phyloP scores from a whole-genome alignment of 2,888 invertebrate species.

The Tenthredo notha region DNA sequence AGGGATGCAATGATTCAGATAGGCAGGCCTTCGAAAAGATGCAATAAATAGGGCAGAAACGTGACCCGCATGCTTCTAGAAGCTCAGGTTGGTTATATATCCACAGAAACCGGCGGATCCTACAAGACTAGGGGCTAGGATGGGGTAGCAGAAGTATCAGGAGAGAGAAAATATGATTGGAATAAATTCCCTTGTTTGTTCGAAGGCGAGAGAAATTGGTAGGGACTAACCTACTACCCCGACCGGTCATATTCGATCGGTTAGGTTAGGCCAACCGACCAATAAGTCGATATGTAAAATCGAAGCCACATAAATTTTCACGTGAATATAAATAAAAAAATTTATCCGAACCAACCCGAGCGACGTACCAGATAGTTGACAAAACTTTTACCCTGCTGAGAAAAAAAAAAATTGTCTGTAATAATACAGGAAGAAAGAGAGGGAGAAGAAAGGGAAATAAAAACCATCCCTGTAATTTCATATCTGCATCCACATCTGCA shows the following conservation, averaged over 20 bases:
- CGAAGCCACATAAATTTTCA: constrained; percentile 44
- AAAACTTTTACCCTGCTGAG: neutral
- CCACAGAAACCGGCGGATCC: neutral
- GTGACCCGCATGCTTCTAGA: constrained; percentile 67
- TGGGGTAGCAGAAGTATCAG: constrained; percentile 34
- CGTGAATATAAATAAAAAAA: constrained; percentile 40
- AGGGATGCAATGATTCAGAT: constrained; percentile 71
- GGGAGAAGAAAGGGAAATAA: neutral
- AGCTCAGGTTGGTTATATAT: constrained; percentile 15
- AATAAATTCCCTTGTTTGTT: constrained; percentile 51
- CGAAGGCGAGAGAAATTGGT: constrained; percentile 47
- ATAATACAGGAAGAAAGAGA: neutral
- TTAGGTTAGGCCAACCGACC: constrained; percentile 18
- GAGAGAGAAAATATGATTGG: constrained; percentile 54
- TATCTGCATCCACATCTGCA: constrained; percentile 32
- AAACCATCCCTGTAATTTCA: constrained; percentile 2
- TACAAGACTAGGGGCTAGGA: constrained; percentile 45
- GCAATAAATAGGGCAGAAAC: constrained; percentile 72
- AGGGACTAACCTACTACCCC: neutral
- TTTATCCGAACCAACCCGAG: neutral
- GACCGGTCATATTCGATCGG: constrained; percentile 42
- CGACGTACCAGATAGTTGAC: neutral
- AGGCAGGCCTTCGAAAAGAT: constrained; percentile 69
- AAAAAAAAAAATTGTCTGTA: neutral
- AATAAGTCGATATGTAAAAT: constrained; percentile 48